Evolutionary conservation across 2,888 invertebrate genomes (phyloP).

Genomic region (Flexamia atlantica): DNA sequence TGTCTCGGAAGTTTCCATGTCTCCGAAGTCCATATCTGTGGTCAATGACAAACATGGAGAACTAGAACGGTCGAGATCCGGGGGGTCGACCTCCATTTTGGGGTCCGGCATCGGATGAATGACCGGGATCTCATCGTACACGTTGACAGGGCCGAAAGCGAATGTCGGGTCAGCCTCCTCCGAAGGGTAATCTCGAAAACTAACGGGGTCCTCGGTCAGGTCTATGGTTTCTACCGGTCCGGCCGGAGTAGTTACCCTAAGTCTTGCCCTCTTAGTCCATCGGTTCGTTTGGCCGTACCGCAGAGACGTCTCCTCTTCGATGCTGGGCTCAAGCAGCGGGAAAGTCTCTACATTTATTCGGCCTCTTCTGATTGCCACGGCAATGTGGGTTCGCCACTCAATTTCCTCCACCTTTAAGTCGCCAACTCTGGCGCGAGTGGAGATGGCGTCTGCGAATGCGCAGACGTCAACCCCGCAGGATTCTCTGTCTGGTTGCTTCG

Average conservation of each 20-base stretch:
- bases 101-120: no score
- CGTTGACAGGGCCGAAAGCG: no score
- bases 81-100: no score
- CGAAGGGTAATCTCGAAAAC: not conserved
- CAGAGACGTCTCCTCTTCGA: not conserved
- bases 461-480: slow-evolving; percentile 1
- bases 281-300: not conserved
- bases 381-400: not conserved
- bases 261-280: not conserved
- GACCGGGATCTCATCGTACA: no score
- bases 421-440: not conserved
- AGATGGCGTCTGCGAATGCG: not conserved
- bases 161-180: no score
- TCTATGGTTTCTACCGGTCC: not conserved
- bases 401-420: not conserved
- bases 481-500: not conserved
- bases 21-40: no score
- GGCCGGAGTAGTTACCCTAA: not conserved
- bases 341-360: not conserved
- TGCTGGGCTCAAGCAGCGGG: not conserved
- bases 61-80: no score
- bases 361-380: not conserved
- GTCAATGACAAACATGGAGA: no score
- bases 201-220: not conserved
- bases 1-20: no score